Evolutionary conservation across 2,888 invertebrate genomes (phyloP), one percentile per base, ranked within the genome.

Genomic region (Heterodera filipjevi): DNA sequence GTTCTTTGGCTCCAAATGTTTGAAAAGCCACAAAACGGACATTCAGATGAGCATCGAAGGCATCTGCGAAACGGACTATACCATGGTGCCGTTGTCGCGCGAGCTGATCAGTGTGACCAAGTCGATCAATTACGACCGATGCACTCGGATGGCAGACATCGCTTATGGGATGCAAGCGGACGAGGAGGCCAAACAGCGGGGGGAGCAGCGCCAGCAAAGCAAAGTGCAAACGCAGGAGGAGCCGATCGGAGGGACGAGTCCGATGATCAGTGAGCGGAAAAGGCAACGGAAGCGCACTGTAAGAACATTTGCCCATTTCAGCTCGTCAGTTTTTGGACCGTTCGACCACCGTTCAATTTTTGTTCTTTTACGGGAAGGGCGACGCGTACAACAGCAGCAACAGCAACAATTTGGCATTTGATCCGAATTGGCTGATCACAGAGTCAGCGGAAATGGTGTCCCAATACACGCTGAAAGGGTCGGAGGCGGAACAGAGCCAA

Each of bases 41-140:
- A 59, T 35, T 35, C 19, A 68, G 68, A 68, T 22, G 68, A 68
- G 33, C 68, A 68, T 68, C 22, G 68, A 68, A 32, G 68, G 68
- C 68, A 22, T 16, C 68, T 68, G 68, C 14, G 68, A 68, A 14
- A 22, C 68, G 14, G 68, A 68, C 19, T 68, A 68, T 32, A 68
- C 68, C 19, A 16, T 68, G 33, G 32, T 68, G 68, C 68, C 68
- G 14, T 35, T 68, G 19, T 32, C 33, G 5, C 19, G 5, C 6
- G 33, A 68, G 14, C 32, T 16, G 68, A 32, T 68, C 64, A 81
- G 81, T 73, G 80, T 85, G 35, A 77, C 82, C 76, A 82, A 84
- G 81, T 81, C 84, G 77, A 80, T 82, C 79, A 73, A 82, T 72
- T 84, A 84, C 74, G 81, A 85, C 79, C 79, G 83, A 71, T 79